Percentiles rank a stretch among this genome's conserved stretches.
Conservation (phyloP, 2,888 invertebrate species). For the Agrenia bidenticulata region DNA sequence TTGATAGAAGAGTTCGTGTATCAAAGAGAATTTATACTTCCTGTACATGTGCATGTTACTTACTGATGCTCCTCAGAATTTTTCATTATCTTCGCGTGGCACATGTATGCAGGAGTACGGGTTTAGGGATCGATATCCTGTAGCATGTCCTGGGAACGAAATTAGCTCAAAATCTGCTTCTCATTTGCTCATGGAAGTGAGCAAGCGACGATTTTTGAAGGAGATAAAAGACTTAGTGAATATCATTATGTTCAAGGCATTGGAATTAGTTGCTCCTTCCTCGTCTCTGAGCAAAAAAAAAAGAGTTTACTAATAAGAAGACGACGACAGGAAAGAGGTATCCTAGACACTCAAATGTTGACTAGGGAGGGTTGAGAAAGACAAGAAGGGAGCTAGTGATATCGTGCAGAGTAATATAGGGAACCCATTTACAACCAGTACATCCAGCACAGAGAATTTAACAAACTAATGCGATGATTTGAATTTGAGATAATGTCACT, state of each 20-base stretch:
- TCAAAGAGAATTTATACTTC: not conserved
- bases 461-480: conserved; percentile 51
- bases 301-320: conserved; percentile 13
- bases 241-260: conserved; percentile 13
- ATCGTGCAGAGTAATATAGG: not conserved
- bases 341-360: too few relatives aligned
- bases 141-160: not conserved
- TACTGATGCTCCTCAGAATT: not conserved
- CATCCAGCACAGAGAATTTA: conserved; percentile 27
- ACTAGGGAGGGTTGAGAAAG: not conserved
- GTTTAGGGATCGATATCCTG: conserved; percentile 1
- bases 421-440: not conserved
- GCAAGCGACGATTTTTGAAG: conserved; percentile 13
- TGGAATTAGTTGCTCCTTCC: conserved; percentile 13
- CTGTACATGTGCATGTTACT: conserved; percentile 1
- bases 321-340: conserved; percentile 1
- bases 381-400: not conserved
- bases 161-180: conserved; percentile 24
- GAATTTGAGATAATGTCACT: conserved; percentile 51
- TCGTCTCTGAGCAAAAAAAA: not conserved
- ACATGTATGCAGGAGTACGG: not conserved
- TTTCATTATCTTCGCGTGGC: conserved; percentile 11
- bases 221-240: conserved; percentile 21
- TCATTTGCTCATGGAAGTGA: conserved; percentile 16
- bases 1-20: too few relatives aligned